Evolutionary conservation across 1,140 invertebrate species (phyloP).

Genomic region (Dinoponera quadriceps): DNA sequence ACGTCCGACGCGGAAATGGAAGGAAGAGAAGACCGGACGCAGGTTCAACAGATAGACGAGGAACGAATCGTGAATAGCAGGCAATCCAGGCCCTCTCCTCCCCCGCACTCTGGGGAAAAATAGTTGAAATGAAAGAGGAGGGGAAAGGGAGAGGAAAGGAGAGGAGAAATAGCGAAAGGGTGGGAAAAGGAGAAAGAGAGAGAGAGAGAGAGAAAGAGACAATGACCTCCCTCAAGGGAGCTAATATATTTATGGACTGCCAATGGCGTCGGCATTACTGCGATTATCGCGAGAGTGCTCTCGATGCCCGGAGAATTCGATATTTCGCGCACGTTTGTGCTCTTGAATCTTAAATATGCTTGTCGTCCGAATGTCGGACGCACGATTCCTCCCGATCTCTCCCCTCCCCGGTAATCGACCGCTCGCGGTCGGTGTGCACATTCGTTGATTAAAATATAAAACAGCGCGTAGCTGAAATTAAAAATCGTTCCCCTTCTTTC

Average conservation of each 20-base stretch:
- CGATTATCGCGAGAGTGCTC: slow-evolving; percentile 10
- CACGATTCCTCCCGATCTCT: no score
- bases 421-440: no score
- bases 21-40: slow-evolving; percentile 45
- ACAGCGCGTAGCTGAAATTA: not conserved
- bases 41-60: slow-evolving; percentile 52
- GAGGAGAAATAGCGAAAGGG: slow-evolving; percentile 26
- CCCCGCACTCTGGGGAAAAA: slow-evolving; percentile 45
- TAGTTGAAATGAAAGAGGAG: slow-evolving; percentile 39
- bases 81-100: slow-evolving; percentile 38
- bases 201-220: slow-evolving; percentile 35
- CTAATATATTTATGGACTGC: slow-evolving; percentile 68
- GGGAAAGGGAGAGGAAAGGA: not conserved
- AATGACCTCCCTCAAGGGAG: slow-evolving; percentile 66
- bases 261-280: not conserved
- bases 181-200: not conserved
- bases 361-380: no score
- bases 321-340: not conserved
- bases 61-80: slow-evolving; percentile 56
- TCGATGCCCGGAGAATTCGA: not conserved
- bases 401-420: no score
- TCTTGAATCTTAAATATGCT: no score
- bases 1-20: slow-evolving; percentile 55
- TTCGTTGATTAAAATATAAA: no score
- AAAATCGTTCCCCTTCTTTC: not conserved